Base-by-base conservation (phyloP, 2,888 invertebrate genomes). In the Orchesella flavescens region DNA sequence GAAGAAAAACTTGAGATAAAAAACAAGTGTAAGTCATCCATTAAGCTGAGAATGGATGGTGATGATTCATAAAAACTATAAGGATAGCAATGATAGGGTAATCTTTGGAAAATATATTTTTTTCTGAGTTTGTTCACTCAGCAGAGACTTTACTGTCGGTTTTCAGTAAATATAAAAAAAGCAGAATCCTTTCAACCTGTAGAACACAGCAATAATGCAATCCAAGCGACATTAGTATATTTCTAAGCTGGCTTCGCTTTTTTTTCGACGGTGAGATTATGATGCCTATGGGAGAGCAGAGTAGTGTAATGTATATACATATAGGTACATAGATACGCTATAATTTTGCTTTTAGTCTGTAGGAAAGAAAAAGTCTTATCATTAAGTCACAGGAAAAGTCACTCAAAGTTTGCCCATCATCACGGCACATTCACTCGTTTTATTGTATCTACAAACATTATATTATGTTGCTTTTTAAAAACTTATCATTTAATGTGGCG, bases 341-440 rank as follows among this genome's bases (percentile, higher is more conserved):
- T 57, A 17, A 19, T 57, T 57, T 34, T 34, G 19, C 53, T 57
- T 10, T 57, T n/a, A 57, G 17, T 34, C 34, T 7, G 34, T 34
- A 34, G 34, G 34, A 34, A 34, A 66, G 66, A 44, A 61, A 65
- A 66, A 43, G 5, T 49, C 24, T 78, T 72, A 79, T 79, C 78
- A 65, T 79, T 72, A 79, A 69, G 78, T 69, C 69, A 44, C 69
- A 79, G 78, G 78, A 79, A 79, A 72, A 79, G 78, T 79, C 78
- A 79, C 78, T 79, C 78, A 79, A 79, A 79, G 63, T 72, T 72
- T 72, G n/a, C 71, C 61, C 77, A 76, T 66, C 43, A 69, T n/a
- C 69, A 1, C 9, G 19, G 61, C 34, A 65, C 57, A 76, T 43
- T 76, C 66, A 68, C 59, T 59, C 49, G 49, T 65, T 61, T 77